These are phyloP conservation scores for Polietes domitor DNA, from an alignment of 2,888 invertebrate genomes.

Conservation along the genomic window DNA sequence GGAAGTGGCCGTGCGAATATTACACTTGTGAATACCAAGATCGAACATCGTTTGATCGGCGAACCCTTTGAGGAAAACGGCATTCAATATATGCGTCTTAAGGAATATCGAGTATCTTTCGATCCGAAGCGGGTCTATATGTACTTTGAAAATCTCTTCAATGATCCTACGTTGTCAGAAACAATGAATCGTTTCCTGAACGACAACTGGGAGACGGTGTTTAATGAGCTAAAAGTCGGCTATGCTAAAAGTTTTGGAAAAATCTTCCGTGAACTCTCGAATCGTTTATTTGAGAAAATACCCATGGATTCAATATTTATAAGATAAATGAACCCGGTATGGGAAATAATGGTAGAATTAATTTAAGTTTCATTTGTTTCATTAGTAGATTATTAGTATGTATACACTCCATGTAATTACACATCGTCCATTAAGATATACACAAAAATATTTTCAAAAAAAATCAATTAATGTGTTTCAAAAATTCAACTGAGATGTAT, in stretches of 20 bases:
- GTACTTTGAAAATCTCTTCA: conserved; percentile 87
- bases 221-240: conserved; percentile 85
- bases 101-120: conserved; percentile 85
- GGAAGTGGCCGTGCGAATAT: conserved; percentile 87
- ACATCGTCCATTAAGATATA: neutral
- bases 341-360: too few relatives aligned
- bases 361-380: neutral
- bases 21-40: conserved; percentile 85
- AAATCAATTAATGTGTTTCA: too few relatives aligned
- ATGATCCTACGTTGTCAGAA: conserved; percentile 84
- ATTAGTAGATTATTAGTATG: neutral
- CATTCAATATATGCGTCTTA: conserved; percentile 84
- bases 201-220: conserved; percentile 85
- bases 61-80: conserved; percentile 85
- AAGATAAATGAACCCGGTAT: conserved; percentile 72
- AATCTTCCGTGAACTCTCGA: conserved; percentile 85
- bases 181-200: conserved; percentile 87
- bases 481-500: too few relatives aligned
- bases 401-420: neutral
- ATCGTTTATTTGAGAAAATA: conserved; percentile 86
- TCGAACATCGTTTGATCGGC: conserved; percentile 84
- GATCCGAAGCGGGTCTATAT: conserved; percentile 84
- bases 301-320: conserved; percentile 86
- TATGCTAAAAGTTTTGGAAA: conserved; percentile 86
- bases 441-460: too few relatives aligned